Conservation (phyloP, 2,888 invertebrate species). For the Cryptus armator region DNA sequence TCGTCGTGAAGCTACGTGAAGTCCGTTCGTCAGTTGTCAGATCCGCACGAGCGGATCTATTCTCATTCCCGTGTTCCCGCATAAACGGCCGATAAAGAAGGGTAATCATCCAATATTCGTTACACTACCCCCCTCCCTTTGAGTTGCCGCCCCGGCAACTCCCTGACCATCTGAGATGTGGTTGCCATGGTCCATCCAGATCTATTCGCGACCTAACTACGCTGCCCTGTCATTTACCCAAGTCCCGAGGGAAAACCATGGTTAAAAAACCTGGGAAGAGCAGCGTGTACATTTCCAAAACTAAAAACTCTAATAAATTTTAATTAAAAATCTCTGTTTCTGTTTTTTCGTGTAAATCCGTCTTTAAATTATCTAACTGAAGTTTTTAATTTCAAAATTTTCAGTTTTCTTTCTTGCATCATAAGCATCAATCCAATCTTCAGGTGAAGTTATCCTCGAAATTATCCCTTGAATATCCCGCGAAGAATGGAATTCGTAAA, state of each 20-base stretch:
- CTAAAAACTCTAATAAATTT: background rate
- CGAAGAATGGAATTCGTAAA: background rate
- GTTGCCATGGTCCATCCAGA: constrained; percentile 37
- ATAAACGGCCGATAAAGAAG: background rate
- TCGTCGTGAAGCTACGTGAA: background rate
- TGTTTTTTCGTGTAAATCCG: background rate
- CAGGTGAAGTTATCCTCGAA: no score
- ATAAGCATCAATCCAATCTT: background rate
- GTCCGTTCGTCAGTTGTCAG: background rate
- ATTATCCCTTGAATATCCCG: background rate
- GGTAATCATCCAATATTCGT: background rate
- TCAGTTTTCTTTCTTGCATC: background rate
- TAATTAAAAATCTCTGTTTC: background rate
- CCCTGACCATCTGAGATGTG: constrained; percentile 11
- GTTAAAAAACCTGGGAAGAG: no score
- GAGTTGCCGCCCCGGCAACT: constrained; percentile 19
- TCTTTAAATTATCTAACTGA: background rate
- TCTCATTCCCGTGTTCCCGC: background rate
- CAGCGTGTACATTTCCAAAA: constrained; percentile 17
- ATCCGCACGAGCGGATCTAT: background rate
- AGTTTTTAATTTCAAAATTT: background rate
- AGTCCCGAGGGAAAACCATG: no score
- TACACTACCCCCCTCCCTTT: constrained; percentile 15
- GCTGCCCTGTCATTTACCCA: constrained; percentile 23
- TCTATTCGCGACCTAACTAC: no score